A percentile compares a stretch with the other conserved stretches of the same genome.
Conservation (phyloP, 2,113 vertebrate genomes). For the Percopsis transmontana region DNA sequence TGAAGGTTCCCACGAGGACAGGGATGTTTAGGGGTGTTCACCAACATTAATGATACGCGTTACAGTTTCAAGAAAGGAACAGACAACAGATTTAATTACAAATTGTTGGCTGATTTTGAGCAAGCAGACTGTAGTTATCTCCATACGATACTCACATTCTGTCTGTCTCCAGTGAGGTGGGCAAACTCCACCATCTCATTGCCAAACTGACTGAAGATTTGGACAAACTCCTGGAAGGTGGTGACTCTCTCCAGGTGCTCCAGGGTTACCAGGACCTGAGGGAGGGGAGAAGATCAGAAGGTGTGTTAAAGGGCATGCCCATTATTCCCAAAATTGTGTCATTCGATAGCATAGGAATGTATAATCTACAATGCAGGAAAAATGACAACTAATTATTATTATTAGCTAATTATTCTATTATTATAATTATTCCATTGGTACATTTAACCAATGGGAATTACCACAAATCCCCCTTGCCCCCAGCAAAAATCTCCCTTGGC, state of each 20-base stretch:
- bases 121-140: neutral
- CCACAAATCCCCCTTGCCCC: too few relatives aligned
- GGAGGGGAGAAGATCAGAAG: conserved; percentile 38
- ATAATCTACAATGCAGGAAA: too few relatives aligned
- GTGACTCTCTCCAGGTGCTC: conserved; percentile 93
- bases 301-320: neutral
- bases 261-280: conserved; percentile 93
- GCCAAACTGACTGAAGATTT: conserved; percentile 99
- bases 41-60: too few relatives aligned
- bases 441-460: too few relatives aligned
- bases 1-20: too few relatives aligned
- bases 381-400: too few relatives aligned
- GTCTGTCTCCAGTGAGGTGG: conserved; percentile 96
- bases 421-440: too few relatives aligned
- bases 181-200: conserved; percentile 99
- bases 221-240: conserved; percentile 99
- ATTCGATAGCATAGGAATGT: too few relatives aligned
- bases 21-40: too few relatives aligned
- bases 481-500: too few relatives aligned
- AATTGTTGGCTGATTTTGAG: neutral
- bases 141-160: conserved; percentile 86
- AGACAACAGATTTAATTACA: neutral
- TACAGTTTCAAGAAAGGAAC: neutral
- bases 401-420: too few relatives aligned
- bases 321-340: neutral